Percentiles rank a stretch among this genome's conserved stretches.
Conservation (phyloP, 1,140 invertebrate genomes). For the Ephestia elutella region DNA sequence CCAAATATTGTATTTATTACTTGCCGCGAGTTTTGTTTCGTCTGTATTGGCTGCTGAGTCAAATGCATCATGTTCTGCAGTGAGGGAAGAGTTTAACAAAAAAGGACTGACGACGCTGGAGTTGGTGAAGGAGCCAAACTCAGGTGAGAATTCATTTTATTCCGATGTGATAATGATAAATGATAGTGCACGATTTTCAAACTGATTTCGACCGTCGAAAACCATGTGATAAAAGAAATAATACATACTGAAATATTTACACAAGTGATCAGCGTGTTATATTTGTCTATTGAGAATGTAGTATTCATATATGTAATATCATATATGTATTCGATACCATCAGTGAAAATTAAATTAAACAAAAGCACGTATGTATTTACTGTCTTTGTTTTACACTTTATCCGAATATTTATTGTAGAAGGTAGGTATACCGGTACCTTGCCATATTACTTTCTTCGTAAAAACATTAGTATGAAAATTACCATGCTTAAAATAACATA, state of each 20-base stretch:
- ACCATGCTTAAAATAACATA: too few relatives aligned
- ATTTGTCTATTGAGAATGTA: background rate
- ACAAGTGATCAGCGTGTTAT: background rate
- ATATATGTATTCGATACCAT: too few relatives aligned
- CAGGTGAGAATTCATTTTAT: slow-evolving; percentile 57
- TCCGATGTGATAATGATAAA: slow-evolving; percentile 44
- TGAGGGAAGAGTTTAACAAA: slow-evolving; percentile 61
- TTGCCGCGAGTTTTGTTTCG: slow-evolving; percentile 50
- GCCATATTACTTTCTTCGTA: too few relatives aligned
- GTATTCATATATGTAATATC: too few relatives aligned
- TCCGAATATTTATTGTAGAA: too few relatives aligned
- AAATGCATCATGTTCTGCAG: slow-evolving; percentile 56
- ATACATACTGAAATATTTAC: slow-evolving; percentile 4
- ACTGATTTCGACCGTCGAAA: background rate
- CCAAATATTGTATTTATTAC: slow-evolving; percentile 64
- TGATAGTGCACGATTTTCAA: slow-evolving; percentile 15
- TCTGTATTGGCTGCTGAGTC: slow-evolving; percentile 42
- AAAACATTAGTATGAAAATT: too few relatives aligned
- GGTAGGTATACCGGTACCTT: too few relatives aligned
- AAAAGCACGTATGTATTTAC: too few relatives aligned
- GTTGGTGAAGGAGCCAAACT: slow-evolving; percentile 58
- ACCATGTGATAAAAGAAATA: background rate
- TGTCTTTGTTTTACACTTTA: too few relatives aligned
- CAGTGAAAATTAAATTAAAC: too few relatives aligned
- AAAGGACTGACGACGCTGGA: slow-evolving; percentile 59